A percentile compares a stretch with the other conserved stretches of the same genome.
phyloP scores from a whole-genome alignment of 2,888 invertebrate genomes.

The Rhamphomyia laevipes region DNA sequence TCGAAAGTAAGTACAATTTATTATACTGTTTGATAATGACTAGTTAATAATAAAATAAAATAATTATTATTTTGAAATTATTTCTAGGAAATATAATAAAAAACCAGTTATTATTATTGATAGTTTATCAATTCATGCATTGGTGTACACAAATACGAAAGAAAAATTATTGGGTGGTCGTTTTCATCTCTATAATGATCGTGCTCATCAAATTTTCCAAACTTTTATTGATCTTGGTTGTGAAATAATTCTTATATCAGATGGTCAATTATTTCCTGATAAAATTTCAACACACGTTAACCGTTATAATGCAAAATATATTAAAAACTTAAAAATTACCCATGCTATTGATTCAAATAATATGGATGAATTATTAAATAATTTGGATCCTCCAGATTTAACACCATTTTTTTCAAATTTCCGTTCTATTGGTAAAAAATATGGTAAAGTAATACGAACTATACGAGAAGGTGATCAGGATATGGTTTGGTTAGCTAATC shows the following conservation, averaged over 20 bases:
- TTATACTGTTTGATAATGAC: too few species aligned
- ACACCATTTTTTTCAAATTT: constrained; percentile 3
- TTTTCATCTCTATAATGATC: not conserved
- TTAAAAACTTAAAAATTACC: too few species aligned
- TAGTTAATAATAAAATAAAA: too few species aligned
- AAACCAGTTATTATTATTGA: not conserved
- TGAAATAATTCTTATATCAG: not conserved
- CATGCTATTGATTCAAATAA: not conserved
- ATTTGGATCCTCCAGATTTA: not conserved
- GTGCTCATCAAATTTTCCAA: not conserved
- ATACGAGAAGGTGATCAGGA: constrained; percentile 12
- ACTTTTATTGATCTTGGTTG: not conserved
- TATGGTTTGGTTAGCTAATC: constrained; percentile 9
- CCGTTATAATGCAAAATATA: too few species aligned
- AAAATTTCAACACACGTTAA: not conserved
- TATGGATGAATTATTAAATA: not conserved
- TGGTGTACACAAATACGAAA: not conserved
- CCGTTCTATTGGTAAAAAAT: not conserved
- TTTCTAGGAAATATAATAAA: not conserved
- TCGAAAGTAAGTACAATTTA: too few species aligned
- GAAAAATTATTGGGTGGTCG: not conserved
- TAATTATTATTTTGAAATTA: too few species aligned
- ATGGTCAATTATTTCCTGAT: not conserved
- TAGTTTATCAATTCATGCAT: not conserved
- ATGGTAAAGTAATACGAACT: constrained; percentile 1